Conservation (phyloP, 2,113 vertebrate genomes). For the Eclectus roratus region DNA sequence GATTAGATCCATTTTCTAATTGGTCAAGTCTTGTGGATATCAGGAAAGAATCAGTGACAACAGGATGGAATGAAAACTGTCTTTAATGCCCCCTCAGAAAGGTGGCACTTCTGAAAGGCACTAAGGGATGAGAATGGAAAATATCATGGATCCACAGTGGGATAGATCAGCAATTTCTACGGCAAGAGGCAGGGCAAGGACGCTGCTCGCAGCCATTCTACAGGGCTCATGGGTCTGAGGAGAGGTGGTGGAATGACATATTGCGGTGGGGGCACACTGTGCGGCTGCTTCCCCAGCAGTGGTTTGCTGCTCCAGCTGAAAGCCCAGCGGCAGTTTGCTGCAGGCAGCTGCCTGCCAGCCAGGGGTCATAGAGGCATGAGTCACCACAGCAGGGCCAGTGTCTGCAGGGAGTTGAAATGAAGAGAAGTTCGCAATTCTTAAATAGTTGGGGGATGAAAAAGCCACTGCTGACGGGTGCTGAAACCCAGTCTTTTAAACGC, state of each 20-base stretch:
- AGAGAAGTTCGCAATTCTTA: background rate
- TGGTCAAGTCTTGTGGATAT: background rate
- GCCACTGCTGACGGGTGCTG: background rate
- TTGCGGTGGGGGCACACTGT: rapidly evolving
- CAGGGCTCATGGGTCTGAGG: rapidly evolving
- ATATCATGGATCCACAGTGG: background rate
- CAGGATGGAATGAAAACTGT: background rate
- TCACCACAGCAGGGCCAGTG: background rate
- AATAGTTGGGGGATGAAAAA: constrained; percentile 23
- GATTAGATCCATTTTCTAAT: background rate
- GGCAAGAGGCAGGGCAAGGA: background rate
- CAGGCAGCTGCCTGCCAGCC: background rate
- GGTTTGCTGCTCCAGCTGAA: background rate
- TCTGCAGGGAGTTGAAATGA: background rate
- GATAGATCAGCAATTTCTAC: background rate
- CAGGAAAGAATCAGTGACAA: background rate
- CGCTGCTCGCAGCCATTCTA: rapidly evolving
- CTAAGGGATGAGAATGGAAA: background rate
- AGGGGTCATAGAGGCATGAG: background rate
- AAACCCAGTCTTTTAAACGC: background rate
- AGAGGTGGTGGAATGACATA: background rate
- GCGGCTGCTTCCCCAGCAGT: background rate
- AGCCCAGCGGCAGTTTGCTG: background rate
- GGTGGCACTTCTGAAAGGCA: background rate
- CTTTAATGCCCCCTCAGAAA: background rate